These are phyloP conservation scores for Leiothrix lutea DNA, from an alignment of 2,113 vertebrate species.

Conservation along the genomic window DNA sequence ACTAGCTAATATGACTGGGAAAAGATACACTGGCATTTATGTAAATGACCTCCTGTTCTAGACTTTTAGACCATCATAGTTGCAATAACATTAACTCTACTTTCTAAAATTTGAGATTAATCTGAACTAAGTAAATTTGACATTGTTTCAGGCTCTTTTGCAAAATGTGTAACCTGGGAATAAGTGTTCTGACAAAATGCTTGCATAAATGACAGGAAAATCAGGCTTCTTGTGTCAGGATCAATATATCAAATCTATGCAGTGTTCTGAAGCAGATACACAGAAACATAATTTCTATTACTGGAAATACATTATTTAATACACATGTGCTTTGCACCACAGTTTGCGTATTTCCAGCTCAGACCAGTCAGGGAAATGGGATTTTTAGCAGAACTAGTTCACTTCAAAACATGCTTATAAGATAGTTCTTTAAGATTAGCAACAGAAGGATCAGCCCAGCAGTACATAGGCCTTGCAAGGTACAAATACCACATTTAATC, in stretches of 20 bases:
- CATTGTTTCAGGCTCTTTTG: background rate
- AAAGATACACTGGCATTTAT: background rate
- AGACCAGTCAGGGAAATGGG: background rate
- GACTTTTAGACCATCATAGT: background rate
- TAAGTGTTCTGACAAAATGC: background rate
- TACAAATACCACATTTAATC: background rate
- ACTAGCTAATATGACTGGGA: background rate
- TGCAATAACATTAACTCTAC: background rate
- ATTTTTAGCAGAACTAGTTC: conserved; percentile 16
- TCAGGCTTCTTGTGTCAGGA: conserved; percentile 4
- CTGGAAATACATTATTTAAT: conserved; percentile 39
- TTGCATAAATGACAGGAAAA: background rate
- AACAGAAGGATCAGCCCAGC: background rate
- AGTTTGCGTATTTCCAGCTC: background rate
- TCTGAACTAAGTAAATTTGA: background rate
- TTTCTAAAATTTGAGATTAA: conserved; percentile 5
- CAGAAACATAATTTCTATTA: conserved; percentile 29
- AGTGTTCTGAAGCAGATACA: background rate
- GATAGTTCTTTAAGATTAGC: conserved; percentile 46
- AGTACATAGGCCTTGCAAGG: background rate
- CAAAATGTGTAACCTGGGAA: background rate
- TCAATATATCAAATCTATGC: background rate
- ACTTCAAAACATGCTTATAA: conserved; percentile 12
- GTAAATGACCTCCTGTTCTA: background rate
- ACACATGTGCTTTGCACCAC: background rate